These are phyloP conservation scores for Todiramphus saurophagus DNA, from an alignment of 2,113 vertebrate species.

Conservation along the genomic window DNA sequence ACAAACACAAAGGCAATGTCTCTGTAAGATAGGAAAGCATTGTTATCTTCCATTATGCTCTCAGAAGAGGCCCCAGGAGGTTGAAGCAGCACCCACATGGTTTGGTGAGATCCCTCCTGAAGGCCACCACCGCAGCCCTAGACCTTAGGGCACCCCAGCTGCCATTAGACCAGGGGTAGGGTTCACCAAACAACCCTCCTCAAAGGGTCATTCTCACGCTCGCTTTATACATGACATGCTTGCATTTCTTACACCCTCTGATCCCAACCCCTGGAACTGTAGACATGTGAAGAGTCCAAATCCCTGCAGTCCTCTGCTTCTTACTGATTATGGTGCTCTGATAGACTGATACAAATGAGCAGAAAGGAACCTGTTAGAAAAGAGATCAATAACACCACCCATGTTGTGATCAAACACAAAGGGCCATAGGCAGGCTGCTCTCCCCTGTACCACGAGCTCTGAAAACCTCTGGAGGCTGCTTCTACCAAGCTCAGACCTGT, in stretches of 20 bases:
- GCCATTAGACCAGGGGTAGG: neutral
- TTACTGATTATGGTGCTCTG: neutral
- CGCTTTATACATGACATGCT: neutral
- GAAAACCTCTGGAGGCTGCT: neutral
- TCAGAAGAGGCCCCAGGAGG: neutral
- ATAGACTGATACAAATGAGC: neutral
- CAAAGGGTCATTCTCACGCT: neutral
- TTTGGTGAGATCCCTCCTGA: neutral
- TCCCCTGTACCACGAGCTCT: neutral
- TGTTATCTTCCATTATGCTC: neutral
- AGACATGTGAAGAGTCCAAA: accelerated
- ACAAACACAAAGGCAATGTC: neutral
- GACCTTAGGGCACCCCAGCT: neutral
- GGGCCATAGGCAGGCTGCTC: neutral
- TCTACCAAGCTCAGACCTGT: neutral
- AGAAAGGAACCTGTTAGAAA: neutral
- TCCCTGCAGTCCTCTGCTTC: neutral
- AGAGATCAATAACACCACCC: neutral
- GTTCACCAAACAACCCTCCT: neutral
- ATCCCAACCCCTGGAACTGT: neutral
- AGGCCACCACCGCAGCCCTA: neutral
- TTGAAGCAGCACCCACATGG: accelerated
- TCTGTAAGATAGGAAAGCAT: neutral
- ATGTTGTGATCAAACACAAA: neutral
- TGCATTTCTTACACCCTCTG: neutral